A percentile compares a stretch with the other conserved stretches of the same genome.
phyloP scores from a whole-genome alignment of 1,140 invertebrate species.

The Lasioglossum albipes region DNA sequence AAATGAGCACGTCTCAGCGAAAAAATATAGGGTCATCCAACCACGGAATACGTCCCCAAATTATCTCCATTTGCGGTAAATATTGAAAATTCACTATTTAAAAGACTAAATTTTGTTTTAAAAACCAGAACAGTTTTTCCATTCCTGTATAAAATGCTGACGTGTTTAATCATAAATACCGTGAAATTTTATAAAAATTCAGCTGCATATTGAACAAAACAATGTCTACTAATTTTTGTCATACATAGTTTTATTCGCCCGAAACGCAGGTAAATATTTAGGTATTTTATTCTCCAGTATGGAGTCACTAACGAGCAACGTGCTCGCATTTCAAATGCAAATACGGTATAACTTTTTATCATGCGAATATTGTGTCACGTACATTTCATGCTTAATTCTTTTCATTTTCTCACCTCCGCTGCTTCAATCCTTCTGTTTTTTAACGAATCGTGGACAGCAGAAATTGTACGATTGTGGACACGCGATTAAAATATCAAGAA shows the following conservation, averaged over 20 bases:
- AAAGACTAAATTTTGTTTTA: too few species aligned
- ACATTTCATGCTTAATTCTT: slow-evolving; percentile 15
- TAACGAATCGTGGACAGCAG: background rate
- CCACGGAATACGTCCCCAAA: too few species aligned
- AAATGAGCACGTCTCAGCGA: too few species aligned
- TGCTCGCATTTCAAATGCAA: background rate
- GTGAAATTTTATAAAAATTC: too few species aligned
- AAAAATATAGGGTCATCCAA: too few species aligned
- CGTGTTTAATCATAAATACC: too few species aligned
- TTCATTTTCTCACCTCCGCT: background rate
- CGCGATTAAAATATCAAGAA: background rate
- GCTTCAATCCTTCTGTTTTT: background rate
- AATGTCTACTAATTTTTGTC: background rate
- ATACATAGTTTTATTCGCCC: background rate
- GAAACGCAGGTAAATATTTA: background rate
- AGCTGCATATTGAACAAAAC: background rate
- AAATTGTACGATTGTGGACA: background rate
- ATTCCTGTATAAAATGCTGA: too few species aligned
- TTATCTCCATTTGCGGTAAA: too few species aligned
- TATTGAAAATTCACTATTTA: too few species aligned
- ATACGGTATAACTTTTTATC: slow-evolving; percentile 2
- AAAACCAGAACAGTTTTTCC: too few species aligned
- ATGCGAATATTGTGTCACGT: background rate
- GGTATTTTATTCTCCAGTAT: background rate
- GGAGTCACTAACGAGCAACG: background rate